Conservation (phyloP, 2,888 invertebrate genomes). For the Acleris holmiana region DNA sequence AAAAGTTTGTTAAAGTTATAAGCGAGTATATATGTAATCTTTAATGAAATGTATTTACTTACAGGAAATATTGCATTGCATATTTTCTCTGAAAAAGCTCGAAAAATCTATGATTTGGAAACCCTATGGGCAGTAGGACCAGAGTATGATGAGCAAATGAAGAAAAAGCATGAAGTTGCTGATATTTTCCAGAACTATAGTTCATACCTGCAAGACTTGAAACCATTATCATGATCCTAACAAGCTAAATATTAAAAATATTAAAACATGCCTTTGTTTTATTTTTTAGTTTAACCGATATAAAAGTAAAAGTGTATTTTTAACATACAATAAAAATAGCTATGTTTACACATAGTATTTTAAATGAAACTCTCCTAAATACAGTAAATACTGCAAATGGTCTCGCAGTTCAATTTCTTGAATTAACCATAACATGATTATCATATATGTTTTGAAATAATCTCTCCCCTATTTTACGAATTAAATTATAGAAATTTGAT, state of each 20-base stretch:
- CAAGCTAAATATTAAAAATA: not conserved
- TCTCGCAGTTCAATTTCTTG: too few relatives aligned
- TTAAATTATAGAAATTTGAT: too few relatives aligned
- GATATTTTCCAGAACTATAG: conserved; percentile 88
- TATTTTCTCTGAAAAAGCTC: conserved; percentile 89
- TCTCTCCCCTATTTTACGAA: too few relatives aligned
- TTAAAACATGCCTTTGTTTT: not conserved
- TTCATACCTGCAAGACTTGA: conserved; percentile 85
- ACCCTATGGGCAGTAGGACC: conserved; percentile 95
- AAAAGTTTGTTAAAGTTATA: not conserved
- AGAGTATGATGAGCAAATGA: conserved; percentile 89
- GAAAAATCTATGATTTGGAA: conserved; percentile 93
- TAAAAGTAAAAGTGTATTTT: too few relatives aligned
- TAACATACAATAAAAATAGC: too few relatives aligned
- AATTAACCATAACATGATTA: too few relatives aligned
- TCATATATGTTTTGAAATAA: too few relatives aligned
- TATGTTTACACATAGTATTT: too few relatives aligned
- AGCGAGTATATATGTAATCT: conserved; percentile 11
- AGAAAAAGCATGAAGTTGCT: conserved; percentile 85
- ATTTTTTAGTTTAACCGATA: not conserved
- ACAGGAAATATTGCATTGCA: conserved; percentile 96
- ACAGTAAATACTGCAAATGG: too few relatives aligned
- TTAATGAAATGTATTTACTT: conserved; percentile 51
- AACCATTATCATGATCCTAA: conserved; percentile 79
- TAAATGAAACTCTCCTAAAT: too few relatives aligned